These are phyloP conservation scores for Neotoma lepida DNA, from an alignment of 2,113 vertebrate species.

Conservation along the genomic window DNA sequence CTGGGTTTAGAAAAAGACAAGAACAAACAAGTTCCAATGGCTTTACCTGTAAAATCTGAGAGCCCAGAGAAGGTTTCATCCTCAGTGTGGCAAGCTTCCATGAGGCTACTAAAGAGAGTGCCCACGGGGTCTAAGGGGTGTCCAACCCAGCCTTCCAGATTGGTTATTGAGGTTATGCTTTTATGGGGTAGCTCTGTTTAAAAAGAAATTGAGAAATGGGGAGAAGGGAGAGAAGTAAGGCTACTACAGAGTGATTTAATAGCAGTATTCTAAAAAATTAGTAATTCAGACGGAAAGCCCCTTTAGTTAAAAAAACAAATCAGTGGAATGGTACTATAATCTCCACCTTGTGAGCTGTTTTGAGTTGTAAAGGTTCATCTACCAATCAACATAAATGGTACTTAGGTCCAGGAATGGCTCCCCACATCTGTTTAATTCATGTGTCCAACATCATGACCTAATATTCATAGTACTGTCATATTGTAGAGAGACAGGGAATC, in stretches of 20 bases:
- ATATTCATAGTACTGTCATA: not conserved
- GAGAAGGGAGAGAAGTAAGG: not conserved
- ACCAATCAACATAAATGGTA: constrained; percentile 26
- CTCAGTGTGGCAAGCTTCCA: constrained; percentile 90
- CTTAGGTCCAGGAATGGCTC: not conserved
- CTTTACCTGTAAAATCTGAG: constrained; percentile 90
- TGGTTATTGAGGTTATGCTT: constrained; percentile 93
- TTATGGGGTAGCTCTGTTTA: constrained; percentile 92
- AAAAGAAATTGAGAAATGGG: constrained; percentile 36
- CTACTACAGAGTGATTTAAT: not conserved
- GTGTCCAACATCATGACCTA: not conserved
- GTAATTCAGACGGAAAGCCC: not conserved
- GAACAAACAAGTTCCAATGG: not conserved
- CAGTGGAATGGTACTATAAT: constrained; percentile 5
- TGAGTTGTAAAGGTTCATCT: constrained; percentile 17
- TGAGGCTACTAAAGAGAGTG: constrained; percentile 95
- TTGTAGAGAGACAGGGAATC: not conserved
- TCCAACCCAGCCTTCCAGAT: constrained; percentile 97
- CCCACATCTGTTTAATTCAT: constrained; percentile 29
- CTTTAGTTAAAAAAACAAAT: not conserved
- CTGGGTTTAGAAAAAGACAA: not conserved
- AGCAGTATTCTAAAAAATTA: constrained; percentile 42
- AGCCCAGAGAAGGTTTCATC: constrained; percentile 89
- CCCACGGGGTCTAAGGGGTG: constrained; percentile 97
- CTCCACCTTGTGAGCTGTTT: not conserved